A percentile compares a stretch with the other conserved stretches of the same genome.
Evolutionary conservation across 2,113 vertebrate species (phyloP).

Genomic region (Rhinichthys klamathensis): DNA sequence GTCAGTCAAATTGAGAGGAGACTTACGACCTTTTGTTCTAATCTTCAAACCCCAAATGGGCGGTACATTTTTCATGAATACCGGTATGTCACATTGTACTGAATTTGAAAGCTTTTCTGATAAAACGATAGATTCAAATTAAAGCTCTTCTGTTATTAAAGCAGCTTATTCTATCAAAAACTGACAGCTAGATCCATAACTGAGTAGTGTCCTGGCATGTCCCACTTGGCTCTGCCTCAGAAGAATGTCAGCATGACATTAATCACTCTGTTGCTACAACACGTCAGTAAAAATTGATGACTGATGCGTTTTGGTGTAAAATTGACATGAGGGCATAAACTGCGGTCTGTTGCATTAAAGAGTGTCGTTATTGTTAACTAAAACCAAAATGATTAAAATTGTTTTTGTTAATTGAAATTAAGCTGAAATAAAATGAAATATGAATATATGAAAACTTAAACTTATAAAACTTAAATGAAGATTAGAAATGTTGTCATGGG

Average conservation of each 20-base stretch:
- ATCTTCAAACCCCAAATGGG: background rate
- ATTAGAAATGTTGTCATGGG: too few species aligned
- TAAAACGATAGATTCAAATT: conserved; percentile 51
- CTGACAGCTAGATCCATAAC: conserved; percentile 6
- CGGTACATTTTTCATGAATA: background rate
- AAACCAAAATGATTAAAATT: background rate
- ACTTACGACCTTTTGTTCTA: conserved; percentile 9
- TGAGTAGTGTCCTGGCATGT: conserved; percentile 51
- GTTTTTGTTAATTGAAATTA: background rate
- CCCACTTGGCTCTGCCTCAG: conserved; percentile 42
- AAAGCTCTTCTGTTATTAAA: conserved; percentile 19
- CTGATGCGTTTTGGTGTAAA: background rate
- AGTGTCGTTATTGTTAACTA: background rate
- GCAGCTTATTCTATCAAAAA: conserved; percentile 42
- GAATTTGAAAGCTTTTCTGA: conserved; percentile 15
- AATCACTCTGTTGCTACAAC: conserved; percentile 42
- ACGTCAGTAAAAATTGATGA: conserved; percentile 6
- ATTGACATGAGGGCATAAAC: background rate
- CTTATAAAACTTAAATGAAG: too few species aligned
- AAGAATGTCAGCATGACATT: conserved; percentile 46
- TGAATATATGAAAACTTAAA: background rate
- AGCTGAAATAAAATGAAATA: background rate
- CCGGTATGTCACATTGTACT: background rate
- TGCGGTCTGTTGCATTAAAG: background rate
- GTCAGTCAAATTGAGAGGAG: conserved; percentile 6